Base-by-base conservation (phyloP, 1,140 invertebrate genomes). In the Contarinia nasturtii region DNA sequence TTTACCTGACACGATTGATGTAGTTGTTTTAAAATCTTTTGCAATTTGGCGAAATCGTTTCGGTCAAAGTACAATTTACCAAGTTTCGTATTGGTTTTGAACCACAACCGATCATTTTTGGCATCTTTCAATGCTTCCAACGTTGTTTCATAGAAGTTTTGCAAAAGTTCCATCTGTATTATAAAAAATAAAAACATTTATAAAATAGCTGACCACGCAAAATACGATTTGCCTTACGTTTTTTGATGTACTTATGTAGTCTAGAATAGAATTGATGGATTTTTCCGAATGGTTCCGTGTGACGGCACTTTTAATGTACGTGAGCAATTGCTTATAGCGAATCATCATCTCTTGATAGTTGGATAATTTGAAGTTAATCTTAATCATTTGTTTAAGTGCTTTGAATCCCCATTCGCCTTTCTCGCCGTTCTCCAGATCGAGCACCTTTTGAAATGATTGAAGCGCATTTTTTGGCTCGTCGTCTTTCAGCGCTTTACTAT, bases 341-440 rank as follows among this genome's bases (percentile, higher is more conserved):
- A 73, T 70, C 90, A 98, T 96, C 94, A 98, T 98, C 68, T 95
- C 87, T 53, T 84, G 79, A 63, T 88, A 95, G 68, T 96, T 91
- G 43, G 75, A 74, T 87, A 98, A 66, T 76, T 90, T 92, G 66
- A 98, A 99, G 67, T 98, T 97, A 46, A 99, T 98, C 74, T 99
- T 99, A 41, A 99, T 97, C 94, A 99, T 99, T 67, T 99, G 96
- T 66, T 99, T 99, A 1, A 99, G 71, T n/a, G 96, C 95, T 73
- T 98, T 98, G 60, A 99, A 99, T 0, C 96, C 96, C 95, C 95
- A 99, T 75, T 99, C 96, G 43, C 95, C 95, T 69, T 98, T 98
- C 54, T 98, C 93, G 7, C 90, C 91, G 43, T 86, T 86, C 70
- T 98, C 93, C 42, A 98, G 66, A 63, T 96, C 89, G 49, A 97